Conservation (phyloP, 2,888 invertebrate species). For the Tyria jacobaeae region DNA sequence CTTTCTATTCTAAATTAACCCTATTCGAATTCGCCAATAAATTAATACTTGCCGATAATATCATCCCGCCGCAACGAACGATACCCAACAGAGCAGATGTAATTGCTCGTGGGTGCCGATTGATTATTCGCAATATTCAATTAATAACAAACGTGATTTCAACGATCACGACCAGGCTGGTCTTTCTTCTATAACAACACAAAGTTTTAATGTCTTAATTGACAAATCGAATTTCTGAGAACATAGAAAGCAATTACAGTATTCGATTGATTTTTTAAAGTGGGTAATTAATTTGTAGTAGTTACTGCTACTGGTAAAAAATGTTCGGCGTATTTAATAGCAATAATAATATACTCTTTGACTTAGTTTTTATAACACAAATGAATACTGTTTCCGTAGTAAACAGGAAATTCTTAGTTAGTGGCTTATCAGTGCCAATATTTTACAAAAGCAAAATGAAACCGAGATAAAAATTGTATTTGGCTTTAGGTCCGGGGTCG, state of each 20-base stretch:
- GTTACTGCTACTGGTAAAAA: constrained; percentile 60
- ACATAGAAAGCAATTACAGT: constrained; percentile 61
- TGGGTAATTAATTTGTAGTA: constrained; percentile 56
- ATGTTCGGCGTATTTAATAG: constrained; percentile 50
- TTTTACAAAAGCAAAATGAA: constrained; percentile 73
- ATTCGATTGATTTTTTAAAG: constrained; percentile 58
- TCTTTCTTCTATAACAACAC: constrained; percentile 56
- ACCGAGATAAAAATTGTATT: constrained; percentile 68
- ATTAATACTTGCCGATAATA: constrained; percentile 78
- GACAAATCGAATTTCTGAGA: constrained; percentile 66
- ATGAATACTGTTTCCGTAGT: constrained; percentile 51
- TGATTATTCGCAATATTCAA: constrained; percentile 79
- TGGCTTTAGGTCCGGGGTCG: constrained; percentile 64
- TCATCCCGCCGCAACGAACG: constrained; percentile 62
- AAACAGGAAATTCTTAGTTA: constrained; percentile 74
- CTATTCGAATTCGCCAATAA: constrained; percentile 77
- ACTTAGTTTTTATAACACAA: constrained; percentile 44
- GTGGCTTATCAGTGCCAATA: constrained; percentile 73
- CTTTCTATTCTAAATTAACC: constrained; percentile 77
- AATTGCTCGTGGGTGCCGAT: constrained; percentile 73
- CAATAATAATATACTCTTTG: constrained; percentile 47
- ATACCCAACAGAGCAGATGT: constrained; percentile 64
- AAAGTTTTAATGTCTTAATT: constrained; percentile 72
- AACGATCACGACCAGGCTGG: constrained; percentile 62
- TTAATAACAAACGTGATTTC: constrained; percentile 77